phyloP scores from a whole-genome alignment of 2,113 vertebrate genomes.

The Numida meleagris region DNA sequence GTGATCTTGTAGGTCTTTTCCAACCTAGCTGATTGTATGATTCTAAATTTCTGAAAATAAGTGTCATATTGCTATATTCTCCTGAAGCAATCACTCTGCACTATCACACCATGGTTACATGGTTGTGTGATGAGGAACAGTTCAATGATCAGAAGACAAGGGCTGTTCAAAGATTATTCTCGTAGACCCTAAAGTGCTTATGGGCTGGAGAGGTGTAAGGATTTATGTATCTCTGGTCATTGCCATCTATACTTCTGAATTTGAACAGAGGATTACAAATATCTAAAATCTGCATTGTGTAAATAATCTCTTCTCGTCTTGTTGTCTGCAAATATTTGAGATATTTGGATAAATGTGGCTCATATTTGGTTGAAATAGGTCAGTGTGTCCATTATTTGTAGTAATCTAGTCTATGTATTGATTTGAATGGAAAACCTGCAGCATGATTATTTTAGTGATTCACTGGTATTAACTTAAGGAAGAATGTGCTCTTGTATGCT shows the following conservation, averaged over 20 bases:
- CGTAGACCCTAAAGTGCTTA: neutral
- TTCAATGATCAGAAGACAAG: neutral
- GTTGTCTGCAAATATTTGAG: neutral
- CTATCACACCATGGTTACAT: neutral
- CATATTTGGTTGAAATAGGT: neutral
- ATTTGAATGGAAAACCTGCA: neutral
- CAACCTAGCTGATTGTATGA: no score
- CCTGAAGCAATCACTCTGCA: neutral
- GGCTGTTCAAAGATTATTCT: neutral
- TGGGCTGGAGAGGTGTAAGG: neutral
- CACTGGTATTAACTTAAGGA: neutral
- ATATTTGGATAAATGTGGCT: neutral
- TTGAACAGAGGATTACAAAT: neutral
- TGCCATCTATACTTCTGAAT: neutral
- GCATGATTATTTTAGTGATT: neutral
- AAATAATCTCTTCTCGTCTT: neutral
- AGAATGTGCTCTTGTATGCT: neutral
- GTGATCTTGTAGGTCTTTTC: no score
- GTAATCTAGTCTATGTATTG: neutral
- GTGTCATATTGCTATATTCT: neutral
- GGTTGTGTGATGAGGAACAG: neutral
- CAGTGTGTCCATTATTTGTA: neutral
- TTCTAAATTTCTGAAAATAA: constrained; percentile 14
- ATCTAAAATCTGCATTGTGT: neutral
- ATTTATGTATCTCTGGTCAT: neutral